Evolutionary conservation across 2,113 vertebrate species (phyloP).

Genomic region (Oryctolagus cuniculus): DNA sequence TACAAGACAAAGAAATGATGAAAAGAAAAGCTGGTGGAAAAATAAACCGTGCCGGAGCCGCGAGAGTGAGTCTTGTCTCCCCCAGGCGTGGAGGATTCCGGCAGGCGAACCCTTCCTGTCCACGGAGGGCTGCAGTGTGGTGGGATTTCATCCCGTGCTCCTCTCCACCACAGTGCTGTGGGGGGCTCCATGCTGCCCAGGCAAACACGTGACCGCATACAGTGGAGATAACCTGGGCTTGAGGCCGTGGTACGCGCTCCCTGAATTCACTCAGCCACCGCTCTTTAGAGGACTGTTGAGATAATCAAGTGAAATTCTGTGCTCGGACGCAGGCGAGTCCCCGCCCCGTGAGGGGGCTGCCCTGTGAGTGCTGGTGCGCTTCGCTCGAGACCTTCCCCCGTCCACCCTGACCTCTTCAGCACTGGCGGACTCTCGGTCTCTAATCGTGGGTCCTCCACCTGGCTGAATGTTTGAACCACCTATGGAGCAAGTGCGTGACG

Average conservation of each 20-base stretch:
- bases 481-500: neutral
- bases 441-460: neutral
- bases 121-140: neutral
- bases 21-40: conserved; percentile 25
- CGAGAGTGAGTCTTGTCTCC: neutral
- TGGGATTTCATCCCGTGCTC: neutral
- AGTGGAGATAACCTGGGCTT: neutral
- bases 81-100: neutral
- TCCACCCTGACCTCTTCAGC: neutral
- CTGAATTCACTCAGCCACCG: neutral
- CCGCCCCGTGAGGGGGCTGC: neutral
- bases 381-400: neutral
- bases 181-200: neutral
- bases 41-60: neutral
- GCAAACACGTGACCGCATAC: neutral
- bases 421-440: neutral
- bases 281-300: neutral
- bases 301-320: neutral
- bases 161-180: neutral
- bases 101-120: neutral
- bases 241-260: neutral
- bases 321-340: neutral
- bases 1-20: neutral
- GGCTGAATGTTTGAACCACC: neutral
- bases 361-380: neutral